phyloP scores from a whole-genome alignment of 2,113 vertebrate species.

The Lophius piscatorius region DNA sequence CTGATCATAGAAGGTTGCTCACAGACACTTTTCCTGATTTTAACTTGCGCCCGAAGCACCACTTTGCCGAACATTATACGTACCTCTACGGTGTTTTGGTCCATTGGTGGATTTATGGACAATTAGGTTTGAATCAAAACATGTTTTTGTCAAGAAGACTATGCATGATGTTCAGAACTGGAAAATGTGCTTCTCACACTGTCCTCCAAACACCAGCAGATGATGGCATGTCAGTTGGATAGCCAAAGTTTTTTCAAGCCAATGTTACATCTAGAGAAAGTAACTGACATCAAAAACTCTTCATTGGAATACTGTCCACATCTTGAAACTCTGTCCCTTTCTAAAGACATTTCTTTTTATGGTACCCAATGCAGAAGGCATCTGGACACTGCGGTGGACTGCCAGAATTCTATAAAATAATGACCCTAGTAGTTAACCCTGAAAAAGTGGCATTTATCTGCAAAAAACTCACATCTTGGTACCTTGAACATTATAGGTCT shows the following conservation, averaged over 20 bases:
- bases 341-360: neutral
- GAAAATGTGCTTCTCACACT: neutral
- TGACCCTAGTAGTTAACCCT: conserved; percentile 1
- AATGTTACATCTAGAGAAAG: too few species aligned
- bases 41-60: conserved; percentile 6
- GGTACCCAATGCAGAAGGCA: neutral
- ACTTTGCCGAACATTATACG: conserved; percentile 5
- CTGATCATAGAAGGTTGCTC: neutral
- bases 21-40: conserved; percentile 22
- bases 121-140: conserved; percentile 3
- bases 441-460: conserved; percentile 7
- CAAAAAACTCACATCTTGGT: conserved; percentile 33
- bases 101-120: conserved; percentile 15
- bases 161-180: conserved; percentile 1
- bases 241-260: neutral
- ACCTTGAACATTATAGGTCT: conserved; percentile 19
- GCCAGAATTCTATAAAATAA: conserved; percentile 7
- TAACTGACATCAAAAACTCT: too few species aligned
- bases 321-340: too few species aligned
- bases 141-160: neutral
- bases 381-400: conserved; percentile 19
- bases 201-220: conserved; percentile 1
- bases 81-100: neutral
- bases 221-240: too few species aligned
- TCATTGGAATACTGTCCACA: too few species aligned